phyloP scores from a whole-genome alignment of 2,797 vertebrate genomes.

The Loriculus beryllinus region DNA sequence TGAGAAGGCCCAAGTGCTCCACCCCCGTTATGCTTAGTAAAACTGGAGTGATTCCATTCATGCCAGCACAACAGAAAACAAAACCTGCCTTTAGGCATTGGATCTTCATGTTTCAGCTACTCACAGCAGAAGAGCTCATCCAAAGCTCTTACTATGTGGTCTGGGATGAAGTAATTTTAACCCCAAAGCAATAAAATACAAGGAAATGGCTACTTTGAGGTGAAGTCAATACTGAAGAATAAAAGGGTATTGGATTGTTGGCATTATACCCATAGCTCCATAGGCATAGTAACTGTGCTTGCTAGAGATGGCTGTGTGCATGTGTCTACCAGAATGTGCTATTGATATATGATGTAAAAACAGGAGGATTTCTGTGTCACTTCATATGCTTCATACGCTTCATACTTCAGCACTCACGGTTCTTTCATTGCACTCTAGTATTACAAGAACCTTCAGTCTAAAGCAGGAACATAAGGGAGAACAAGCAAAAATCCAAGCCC shows the following conservation, averaged over 20 bases:
- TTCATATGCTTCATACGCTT: neutral
- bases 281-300: neutral
- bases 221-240: neutral
- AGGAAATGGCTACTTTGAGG: neutral
- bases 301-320: neutral
- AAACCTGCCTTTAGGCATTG: neutral
- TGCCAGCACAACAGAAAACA: neutral
- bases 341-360: neutral
- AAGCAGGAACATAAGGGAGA: neutral
- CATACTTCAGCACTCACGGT: neutral
- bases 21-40: neutral
- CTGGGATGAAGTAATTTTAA: slow-evolving; percentile 1
- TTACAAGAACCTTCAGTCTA: neutral
- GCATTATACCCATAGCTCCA: neutral
- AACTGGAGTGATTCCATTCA: neutral
- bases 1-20: neutral
- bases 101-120: slow-evolving; percentile 23
- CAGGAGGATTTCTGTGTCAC: neutral
- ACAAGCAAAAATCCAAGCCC: rapidly evolving
- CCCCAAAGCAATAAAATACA: neutral
- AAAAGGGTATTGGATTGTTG: neutral
- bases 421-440: neutral
- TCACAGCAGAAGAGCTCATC: neutral
- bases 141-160: slow-evolving; percentile 16
- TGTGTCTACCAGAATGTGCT: neutral